Percentiles rank a stretch among this genome's conserved stretches.
phyloP scores from a whole-genome alignment of 2,113 vertebrate genomes.

The Colaptes auratus region DNA sequence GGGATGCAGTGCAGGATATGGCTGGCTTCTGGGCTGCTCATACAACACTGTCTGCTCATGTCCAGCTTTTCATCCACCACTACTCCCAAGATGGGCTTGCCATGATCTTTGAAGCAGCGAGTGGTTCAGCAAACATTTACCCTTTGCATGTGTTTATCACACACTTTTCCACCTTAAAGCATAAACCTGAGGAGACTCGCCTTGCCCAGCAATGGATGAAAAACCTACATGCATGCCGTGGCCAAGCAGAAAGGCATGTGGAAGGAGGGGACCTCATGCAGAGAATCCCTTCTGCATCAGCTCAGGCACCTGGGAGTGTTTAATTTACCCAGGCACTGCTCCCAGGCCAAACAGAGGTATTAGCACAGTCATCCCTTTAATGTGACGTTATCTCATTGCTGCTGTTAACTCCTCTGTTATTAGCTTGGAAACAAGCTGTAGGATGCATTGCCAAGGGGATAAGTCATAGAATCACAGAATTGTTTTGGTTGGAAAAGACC shows the following conservation, averaged over 20 bases:
- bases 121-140: background rate
- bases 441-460: background rate
- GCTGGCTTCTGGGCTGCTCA: background rate
- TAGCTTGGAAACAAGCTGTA: background rate
- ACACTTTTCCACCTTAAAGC: background rate
- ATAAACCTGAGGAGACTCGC: background rate
- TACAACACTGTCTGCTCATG: background rate
- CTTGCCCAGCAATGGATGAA: background rate
- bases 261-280: background rate
- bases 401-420: background rate
- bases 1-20: background rate
- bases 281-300: background rate
- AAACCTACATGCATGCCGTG: background rate
- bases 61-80: background rate
- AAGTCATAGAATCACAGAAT: background rate
- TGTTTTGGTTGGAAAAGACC: no score
- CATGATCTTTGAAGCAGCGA: background rate
- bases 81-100: background rate
- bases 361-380: constrained; percentile 6
- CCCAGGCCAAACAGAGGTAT: constrained; percentile 13
- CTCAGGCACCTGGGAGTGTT: background rate
- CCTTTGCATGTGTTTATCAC: background rate
- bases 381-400: background rate
- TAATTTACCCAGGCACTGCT: background rate
- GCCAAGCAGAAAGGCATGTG: accelerated